Evolutionary conservation across 2,888 invertebrate genomes (phyloP).

Genomic region (Nysson spinosus): DNA sequence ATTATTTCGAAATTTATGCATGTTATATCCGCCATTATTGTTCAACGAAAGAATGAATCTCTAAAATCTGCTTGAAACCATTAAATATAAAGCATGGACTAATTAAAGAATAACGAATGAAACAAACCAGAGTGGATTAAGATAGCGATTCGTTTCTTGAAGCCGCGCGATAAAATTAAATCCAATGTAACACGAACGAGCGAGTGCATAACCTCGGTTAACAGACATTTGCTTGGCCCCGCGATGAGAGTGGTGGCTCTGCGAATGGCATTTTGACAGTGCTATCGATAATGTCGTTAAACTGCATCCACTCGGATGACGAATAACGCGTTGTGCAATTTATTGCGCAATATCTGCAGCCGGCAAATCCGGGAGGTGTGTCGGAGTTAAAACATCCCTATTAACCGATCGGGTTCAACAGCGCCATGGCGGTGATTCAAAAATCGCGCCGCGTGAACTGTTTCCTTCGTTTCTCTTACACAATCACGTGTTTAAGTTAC

Average conservation of each 20-base stretch:
- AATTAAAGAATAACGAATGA: too few relatives aligned
- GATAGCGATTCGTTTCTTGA: conserved; percentile 21
- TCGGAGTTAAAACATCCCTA: not conserved
- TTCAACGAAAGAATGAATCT: too few relatives aligned
- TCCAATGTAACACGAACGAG: conserved; percentile 7
- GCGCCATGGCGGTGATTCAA: too few relatives aligned
- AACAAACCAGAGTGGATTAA: too few relatives aligned
- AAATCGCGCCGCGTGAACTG: too few relatives aligned
- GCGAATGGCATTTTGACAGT: conserved; percentile 51
- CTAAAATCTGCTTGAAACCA: too few relatives aligned
- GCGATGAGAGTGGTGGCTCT: conserved; percentile 45
- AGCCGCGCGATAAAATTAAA: conserved; percentile 42
- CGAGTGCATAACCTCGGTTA: conserved; percentile 61
- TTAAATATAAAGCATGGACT: too few relatives aligned
- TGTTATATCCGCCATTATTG: too few relatives aligned
- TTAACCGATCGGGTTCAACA: too few relatives aligned
- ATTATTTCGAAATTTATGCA: too few relatives aligned
- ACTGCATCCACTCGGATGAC: conserved; percentile 14
- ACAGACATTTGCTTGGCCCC: conserved; percentile 43
- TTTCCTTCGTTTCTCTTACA: too few relatives aligned
- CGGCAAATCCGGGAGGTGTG: not conserved
- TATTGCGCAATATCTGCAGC: not conserved
- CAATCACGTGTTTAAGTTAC: too few relatives aligned
- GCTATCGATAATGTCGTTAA: conserved; percentile 30
- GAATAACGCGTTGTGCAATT: not conserved